These are phyloP conservation scores for Phenganax marumi DNA, from an alignment of 92 coral and sea anemone genomes.

Conservation along the genomic window DNA sequence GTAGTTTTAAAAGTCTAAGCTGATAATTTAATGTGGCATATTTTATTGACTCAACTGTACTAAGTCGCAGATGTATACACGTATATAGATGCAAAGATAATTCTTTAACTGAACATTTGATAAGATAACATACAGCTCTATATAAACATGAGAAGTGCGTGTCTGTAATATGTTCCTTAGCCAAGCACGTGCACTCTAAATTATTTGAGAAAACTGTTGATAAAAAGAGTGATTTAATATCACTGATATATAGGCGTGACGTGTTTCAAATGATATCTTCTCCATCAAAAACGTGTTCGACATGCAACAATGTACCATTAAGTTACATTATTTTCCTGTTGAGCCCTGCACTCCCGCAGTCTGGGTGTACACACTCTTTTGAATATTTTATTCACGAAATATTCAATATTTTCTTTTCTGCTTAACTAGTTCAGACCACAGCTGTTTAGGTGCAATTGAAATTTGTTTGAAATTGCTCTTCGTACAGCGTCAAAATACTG, in stretches of 20 bases:
- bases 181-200: constrained; percentile 4
- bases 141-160: constrained; percentile 20
- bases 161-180: constrained; percentile 23
- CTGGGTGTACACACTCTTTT: not conserved
- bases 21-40: constrained; percentile 1
- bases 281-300: constrained; percentile 5
- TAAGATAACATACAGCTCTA: constrained; percentile 29
- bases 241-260: not conserved
- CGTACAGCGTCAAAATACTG: constrained; percentile 7
- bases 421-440: constrained; percentile 23
- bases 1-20: not conserved
- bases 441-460: constrained; percentile 4
- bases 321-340: not conserved
- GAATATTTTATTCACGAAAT: not conserved
- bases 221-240: not conserved
- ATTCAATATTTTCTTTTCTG: constrained; percentile 11
- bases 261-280: not conserved
- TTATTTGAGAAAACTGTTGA: not conserved
- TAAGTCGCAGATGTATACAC: constrained; percentile 6
- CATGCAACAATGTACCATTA: constrained; percentile 3
- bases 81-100: constrained; percentile 1
- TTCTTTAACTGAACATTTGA: constrained; percentile 21
- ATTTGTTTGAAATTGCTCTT: constrained; percentile 29
- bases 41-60: constrained; percentile 6
- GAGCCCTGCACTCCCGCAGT: not conserved